Evolutionary conservation across 2,113 vertebrate genomes (phyloP), one percentile per base, ranked within the genome.

Genomic region (Pyxicephalus adspersus): DNA sequence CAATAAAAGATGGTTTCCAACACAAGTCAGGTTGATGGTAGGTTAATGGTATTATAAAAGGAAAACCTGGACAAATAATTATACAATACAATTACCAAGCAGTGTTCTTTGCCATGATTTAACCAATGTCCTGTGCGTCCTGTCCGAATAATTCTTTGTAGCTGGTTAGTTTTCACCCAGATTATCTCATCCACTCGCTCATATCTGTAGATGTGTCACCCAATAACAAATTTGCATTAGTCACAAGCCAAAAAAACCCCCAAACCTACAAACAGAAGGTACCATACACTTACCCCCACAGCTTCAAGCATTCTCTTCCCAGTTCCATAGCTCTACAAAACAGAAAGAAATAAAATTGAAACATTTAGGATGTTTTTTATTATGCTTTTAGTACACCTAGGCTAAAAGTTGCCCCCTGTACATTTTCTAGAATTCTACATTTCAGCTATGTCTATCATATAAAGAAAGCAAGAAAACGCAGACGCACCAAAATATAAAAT

Each of bases 141-240:
- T 0, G 95, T 97, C 38, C 96, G 93, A 84, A 98, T 97, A 86
- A 98, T 98, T 71, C 95, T 93, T 85, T 98, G 96, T 52, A 98
- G 91, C 83, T 97, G 96, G 87, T 98, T 97, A 51, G 96, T 98
- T 90, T 98, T 98, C 84, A 98, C 96, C 96, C 95, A 98, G 76
- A 98, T 98, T 75, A 98, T 96, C 87, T 98, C 96, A 85, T 98
- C 96, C 0, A 96, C 94, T 3, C 95, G 93, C 58, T 98, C 96
- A 4, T 98, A 97, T 55, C 96, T 92, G 72, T 74, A 17, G 16
- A n/a, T 11, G 34, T 31, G 50, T 3, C 38, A 45, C 2, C 38
- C 38, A 16, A 65, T 65, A 17, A 13, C 1, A 65, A 50, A n/a
- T 51, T n/a, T 22, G 3, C 11, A 54, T 17, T 67, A 65, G 3